These are phyloP conservation scores for Hiodon alosoides DNA, from an alignment of 2,113 vertebrate species.

Conservation along the genomic window DNA sequence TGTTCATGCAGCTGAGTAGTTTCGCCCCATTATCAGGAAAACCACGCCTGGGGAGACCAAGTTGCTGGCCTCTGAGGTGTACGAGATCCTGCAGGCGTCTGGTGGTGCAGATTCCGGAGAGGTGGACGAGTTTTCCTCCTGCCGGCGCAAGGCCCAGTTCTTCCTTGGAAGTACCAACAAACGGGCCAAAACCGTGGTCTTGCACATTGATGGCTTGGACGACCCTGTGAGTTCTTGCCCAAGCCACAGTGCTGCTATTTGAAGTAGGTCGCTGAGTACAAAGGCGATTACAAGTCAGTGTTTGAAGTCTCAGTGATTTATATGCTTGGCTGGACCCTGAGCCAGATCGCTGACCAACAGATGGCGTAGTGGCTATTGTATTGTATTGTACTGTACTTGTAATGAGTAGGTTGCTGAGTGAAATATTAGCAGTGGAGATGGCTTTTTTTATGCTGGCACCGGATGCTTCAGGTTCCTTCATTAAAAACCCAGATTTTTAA, in stretches of 20 bases:
- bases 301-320: no score
- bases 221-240: conserved; percentile 69
- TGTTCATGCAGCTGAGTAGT: not conserved
- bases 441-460: no score
- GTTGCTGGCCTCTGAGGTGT: conserved; percentile 81
- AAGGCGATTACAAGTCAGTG: no score
- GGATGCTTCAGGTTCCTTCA: no score
- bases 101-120: conserved; percentile 52
- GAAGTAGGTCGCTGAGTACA: no score
- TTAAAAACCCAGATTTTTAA: no score
- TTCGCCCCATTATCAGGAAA: conserved; percentile 52
- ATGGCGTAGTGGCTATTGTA: no score
- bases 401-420: no score
- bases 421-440: no score
- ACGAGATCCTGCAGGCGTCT: conserved; percentile 78
- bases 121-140: conserved; percentile 63
- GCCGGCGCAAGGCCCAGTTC: conserved; percentile 82
- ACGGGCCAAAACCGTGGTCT: conserved; percentile 83
- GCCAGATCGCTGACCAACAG: no score
- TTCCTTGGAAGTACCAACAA: conserved; percentile 88
- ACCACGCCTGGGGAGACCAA: conserved; percentile 89
- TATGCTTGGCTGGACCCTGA: no score
- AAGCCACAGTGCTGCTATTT: not conserved
- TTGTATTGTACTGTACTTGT: no score
- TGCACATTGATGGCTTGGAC: conserved; percentile 87